Evolutionary conservation across 2,113 vertebrate species (phyloP).

Genomic region (Neotragus pygmaeus): DNA sequence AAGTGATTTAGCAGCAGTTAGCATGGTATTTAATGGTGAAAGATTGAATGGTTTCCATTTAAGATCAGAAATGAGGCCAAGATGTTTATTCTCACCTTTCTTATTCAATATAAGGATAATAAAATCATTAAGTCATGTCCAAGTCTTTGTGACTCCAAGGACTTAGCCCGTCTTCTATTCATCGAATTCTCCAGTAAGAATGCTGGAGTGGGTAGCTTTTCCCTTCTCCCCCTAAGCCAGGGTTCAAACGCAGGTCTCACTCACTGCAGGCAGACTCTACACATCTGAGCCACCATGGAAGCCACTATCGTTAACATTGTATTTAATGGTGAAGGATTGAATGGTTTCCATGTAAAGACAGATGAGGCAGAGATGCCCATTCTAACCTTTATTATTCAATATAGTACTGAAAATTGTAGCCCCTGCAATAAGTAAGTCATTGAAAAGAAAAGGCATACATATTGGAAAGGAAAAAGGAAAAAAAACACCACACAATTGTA

Average conservation of each 20-base stretch:
- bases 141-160: neutral
- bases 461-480: neutral
- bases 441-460: neutral
- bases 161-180: neutral
- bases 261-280: neutral
- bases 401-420: neutral
- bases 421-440: neutral
- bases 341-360: neutral
- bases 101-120: neutral
- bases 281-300: neutral
- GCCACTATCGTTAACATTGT: neutral
- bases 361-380: neutral
- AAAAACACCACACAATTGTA: neutral
- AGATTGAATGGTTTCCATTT: neutral
- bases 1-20: neutral
- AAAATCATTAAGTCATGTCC: neutral
- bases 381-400: neutral
- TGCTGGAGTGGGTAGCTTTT: neutral
- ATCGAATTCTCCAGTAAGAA: neutral
- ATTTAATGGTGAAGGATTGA: neutral
- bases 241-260: rapidly evolving
- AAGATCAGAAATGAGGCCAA: neutral
- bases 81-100: neutral
- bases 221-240: neutral
- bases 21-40: neutral